Conservation (phyloP, 2,113 vertebrate species). For the Prionailurus viverrinus region DNA sequence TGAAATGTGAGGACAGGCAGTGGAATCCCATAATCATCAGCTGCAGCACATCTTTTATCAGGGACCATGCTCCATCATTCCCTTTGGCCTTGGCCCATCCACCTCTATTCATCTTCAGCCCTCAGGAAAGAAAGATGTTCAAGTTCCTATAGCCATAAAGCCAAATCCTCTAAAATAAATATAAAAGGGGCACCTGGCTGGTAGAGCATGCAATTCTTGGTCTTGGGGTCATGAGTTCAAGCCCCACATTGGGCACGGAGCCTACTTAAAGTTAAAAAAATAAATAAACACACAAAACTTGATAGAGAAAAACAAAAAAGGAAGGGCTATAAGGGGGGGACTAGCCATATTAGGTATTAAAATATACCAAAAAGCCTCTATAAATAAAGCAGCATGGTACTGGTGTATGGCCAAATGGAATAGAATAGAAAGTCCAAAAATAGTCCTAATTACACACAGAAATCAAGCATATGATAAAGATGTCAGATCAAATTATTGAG, state of each 20-base stretch:
- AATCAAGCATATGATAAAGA: conserved; percentile 46
- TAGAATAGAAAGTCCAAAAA: conserved; percentile 31
- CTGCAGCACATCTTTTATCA: background rate
- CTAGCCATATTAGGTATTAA: conserved; percentile 27
- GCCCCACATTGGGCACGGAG: background rate
- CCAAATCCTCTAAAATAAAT: conserved; percentile 17
- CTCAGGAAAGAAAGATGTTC: conserved; percentile 43
- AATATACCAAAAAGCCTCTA: background rate
- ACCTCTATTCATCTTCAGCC: background rate
- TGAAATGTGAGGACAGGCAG: background rate
- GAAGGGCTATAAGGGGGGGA: background rate
- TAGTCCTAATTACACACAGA: background rate
- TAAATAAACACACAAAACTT: background rate
- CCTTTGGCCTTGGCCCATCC: background rate
- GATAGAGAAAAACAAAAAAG: background rate
- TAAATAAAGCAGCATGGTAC: background rate
- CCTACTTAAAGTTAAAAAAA: background rate
- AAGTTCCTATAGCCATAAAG: conserved; percentile 25
- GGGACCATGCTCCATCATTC: background rate
- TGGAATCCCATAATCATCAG: background rate
- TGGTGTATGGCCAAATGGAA: background rate
- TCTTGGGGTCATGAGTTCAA: background rate
- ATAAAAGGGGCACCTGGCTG: background rate
- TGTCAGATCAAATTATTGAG: background rate
- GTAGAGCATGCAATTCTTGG: background rate